Evolutionary conservation across 2,888 invertebrate genomes (phyloP), one percentile per base, ranked within the genome.

Genomic region (Zaprionus lineosus): DNA sequence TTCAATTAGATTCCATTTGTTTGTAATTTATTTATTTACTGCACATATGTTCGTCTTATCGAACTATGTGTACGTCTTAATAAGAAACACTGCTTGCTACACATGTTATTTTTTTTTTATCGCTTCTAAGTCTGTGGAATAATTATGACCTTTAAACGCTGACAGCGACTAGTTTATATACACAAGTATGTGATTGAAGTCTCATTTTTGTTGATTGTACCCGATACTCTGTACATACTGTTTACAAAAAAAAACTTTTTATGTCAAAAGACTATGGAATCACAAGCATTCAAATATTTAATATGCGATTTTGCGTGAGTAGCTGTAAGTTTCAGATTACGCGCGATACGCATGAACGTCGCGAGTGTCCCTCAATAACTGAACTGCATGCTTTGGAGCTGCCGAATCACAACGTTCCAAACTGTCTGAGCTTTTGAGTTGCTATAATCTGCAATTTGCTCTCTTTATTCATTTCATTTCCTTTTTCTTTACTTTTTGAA

Each of bases 61-160:
- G n/a, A n/a, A 36, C 15, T 26, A 29, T 36, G 7, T 36, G 28
- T 18, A 28, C 51, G 24, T 52, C 11, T 60, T 21, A n/a, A n/a
- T n/a, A n/a, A n/a, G n/a, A n/a, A n/a, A n/a, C n/a, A n/a, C n/a
- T n/a, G n/a, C n/a, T n/a, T n/a, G n/a, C n/a, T 28, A 31, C 31
- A 53, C 52, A 64, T 59, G 51, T 62, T 50, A 39, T 56, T 57
- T 55, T 37, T 52, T 66, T 64, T 77, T 82, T 71, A 84, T 84
- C 83, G 71, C 74, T 26, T 11, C 29, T 34, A 39, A 36, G 21
- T 9, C 21, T 43, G 69, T 64, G 52, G 44, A 63, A 64, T 52
- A 57, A 41, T 43, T 14, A 62, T 84, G 85, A 84, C 71, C 82
- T 82, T 85, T 83, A 74, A 60, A 62, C 83, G 31, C 26, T 56